Base-by-base conservation (phyloP, 2,888 invertebrate genomes). In the Limnephilus marmoratus region DNA sequence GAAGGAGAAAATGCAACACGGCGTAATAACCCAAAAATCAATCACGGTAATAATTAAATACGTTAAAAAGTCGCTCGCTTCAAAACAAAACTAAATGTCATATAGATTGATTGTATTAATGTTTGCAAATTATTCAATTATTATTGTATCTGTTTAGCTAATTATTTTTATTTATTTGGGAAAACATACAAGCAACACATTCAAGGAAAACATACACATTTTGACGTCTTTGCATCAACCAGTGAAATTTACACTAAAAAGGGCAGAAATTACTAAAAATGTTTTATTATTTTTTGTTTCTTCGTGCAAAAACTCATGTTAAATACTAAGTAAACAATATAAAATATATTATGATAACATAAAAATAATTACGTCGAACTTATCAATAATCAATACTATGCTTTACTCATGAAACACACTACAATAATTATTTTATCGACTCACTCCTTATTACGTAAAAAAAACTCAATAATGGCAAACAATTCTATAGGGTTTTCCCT, bases 401-500 rank as follows among this genome's bases (percentile, higher is more conserved):
- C 68, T 24, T 68, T 68, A n/a, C 68, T 68, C 0, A 24, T 68
- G 68, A 68, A 68, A 24, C n/a, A 68, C 2, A 24, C 9, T 68
- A 24, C n/a, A 68, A 24, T 68, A 68, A 68, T 18, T 68, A 68
- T 24, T 68, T 68, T 68, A 68, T 68, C 68, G 9, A 68, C 68
- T 68, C 68, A 68, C 24, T 68, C 24, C 24, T 68, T 68, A 68
- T n/a, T 68, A n/a, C 68, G 11, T 37, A 83, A 83, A 86, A 85
- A 85, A 86, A 45, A 86, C 49, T 86, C 86, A 45, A 83, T 86
- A 37, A 86, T 86, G 86, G 86, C 86, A 86, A 49, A 45, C 41
- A 45, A 86, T 45, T 86, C 86, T 11, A n/a, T 24, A 86, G 45
- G 86, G 29, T 86, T 86, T 86, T 45, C 37, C 45, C 86, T 86